Percentiles rank a stretch among this genome's conserved stretches.
These are phyloP conservation scores for Drosophila atroscutellata DNA, from an alignment of 2,888 invertebrate genomes.

Conservation along the genomic window DNA sequence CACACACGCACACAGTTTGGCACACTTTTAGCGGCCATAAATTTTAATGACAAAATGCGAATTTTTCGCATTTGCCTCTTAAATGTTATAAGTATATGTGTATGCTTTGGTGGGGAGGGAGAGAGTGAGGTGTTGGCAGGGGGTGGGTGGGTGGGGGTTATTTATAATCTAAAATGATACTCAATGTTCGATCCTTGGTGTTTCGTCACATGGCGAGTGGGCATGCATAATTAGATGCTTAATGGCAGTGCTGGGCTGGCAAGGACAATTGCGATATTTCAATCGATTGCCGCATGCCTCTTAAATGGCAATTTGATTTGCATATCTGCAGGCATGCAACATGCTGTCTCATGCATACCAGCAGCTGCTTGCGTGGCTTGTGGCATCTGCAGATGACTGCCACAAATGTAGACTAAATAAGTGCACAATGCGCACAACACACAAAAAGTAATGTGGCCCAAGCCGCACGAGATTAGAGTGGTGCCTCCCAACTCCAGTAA, in stretches of 20 bases:
- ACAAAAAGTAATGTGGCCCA: slow-evolving; percentile 26
- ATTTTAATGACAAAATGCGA: slow-evolving; percentile 76
- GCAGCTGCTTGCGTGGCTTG: background rate
- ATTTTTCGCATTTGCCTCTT: slow-evolving; percentile 61
- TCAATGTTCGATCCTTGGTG: slow-evolving; percentile 46
- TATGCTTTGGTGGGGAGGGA: background rate
- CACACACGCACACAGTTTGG: slow-evolving; percentile 23
- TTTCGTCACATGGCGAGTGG: slow-evolving; percentile 69
- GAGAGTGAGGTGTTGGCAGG: background rate
- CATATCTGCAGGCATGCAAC: slow-evolving; percentile 36
- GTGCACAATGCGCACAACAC: slow-evolving; percentile 8
- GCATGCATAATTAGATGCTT: slow-evolving; percentile 76
- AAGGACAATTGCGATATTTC: slow-evolving; percentile 64
- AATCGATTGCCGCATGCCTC: slow-evolving; percentile 58
- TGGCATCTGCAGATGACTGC: slow-evolving; percentile 21
- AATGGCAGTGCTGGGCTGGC: slow-evolving; percentile 50
- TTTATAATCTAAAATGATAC: slow-evolving; percentile 17
- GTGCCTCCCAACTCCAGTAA: slow-evolving; percentile 11
- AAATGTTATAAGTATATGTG: slow-evolving; percentile 33
- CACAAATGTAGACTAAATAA: slow-evolving; percentile 14
- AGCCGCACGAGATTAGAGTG: slow-evolving; percentile 37
- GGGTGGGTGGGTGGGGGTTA: background rate
- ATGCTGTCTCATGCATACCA: slow-evolving; percentile 1
- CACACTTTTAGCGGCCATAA: slow-evolving; percentile 62
- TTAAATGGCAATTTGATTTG: slow-evolving; percentile 59